Evolutionary conservation across 2,113 vertebrate species (phyloP).

Genomic region (Ameiurus melas): DNA sequence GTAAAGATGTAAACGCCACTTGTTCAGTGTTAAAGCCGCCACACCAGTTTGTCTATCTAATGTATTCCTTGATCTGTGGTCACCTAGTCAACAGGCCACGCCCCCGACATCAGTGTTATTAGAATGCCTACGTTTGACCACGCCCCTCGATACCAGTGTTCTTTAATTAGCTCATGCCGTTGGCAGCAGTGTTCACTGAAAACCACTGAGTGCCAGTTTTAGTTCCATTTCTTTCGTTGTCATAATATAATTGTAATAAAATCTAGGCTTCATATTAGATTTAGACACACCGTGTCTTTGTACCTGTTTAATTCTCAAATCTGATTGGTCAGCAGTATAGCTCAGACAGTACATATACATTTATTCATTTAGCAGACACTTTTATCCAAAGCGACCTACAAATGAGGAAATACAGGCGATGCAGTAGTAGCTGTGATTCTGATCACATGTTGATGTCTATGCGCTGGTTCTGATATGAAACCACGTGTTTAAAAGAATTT

Average conservation of each 20-base stretch:
- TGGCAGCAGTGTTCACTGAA: not conserved
- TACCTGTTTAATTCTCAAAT: not conserved
- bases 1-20: not conserved
- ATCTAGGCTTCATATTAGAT: too few relatives aligned
- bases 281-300: not conserved
- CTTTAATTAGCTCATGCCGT: not conserved
- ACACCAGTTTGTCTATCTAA: not conserved
- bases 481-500: too few relatives aligned
- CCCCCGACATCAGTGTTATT: not conserved
- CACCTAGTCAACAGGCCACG: not conserved
- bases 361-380: too few relatives aligned
- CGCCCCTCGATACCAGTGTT: not conserved
- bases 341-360: too few relatives aligned
- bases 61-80: not conserved
- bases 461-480: too few relatives aligned
- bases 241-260: too few relatives aligned
- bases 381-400: too few relatives aligned
- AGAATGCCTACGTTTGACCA: not conserved
- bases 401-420: too few relatives aligned
- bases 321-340: not conserved
- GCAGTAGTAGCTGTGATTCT: too few relatives aligned
- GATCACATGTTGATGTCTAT: too few relatives aligned
- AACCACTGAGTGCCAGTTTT: not conserved
- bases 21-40: not conserved
- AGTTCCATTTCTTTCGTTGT: not conserved